A percentile compares a stretch with the other conserved stretches of the same genome.
Conservation (phyloP, 2,888 invertebrate genomes). For the Xanthostigma xanthostigma region DNA sequence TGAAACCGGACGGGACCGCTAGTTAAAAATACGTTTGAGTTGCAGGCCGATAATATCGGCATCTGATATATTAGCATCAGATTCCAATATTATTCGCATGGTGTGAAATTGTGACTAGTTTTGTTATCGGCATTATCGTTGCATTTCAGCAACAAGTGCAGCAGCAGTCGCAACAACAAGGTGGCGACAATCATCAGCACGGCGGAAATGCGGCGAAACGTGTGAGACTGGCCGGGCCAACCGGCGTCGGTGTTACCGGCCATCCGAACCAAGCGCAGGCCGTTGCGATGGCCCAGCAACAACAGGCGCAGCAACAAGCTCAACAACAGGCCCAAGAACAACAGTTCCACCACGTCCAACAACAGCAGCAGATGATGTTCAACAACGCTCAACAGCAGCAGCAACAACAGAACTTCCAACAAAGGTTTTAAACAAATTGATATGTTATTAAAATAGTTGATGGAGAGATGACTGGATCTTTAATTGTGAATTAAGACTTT, state of each 20-base stretch:
- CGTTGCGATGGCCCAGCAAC: constrained; percentile 23
- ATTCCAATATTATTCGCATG: too few species aligned
- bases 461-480: too few species aligned
- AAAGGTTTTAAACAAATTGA: constrained; percentile 37
- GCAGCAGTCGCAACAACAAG: constrained; percentile 31
- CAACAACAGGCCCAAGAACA: constrained; percentile 12
- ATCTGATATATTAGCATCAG: too few species aligned
- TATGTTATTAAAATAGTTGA: too few species aligned
- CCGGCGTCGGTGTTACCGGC: constrained; percentile 14
- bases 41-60: too few species aligned
- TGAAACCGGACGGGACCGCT: too few species aligned
- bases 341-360: constrained; percentile 28
- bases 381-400: constrained; percentile 43
- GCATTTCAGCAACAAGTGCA: constrained; percentile 11
- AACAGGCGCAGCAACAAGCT: constrained; percentile 27
- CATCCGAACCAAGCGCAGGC: constrained; percentile 14
- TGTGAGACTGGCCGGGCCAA: constrained; percentile 45
- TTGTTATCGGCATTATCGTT: too few species aligned
- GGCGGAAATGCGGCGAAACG: constrained; percentile 45
- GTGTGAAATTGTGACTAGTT: too few species aligned
- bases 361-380: constrained; percentile 58
- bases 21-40: too few species aligned
- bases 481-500: too few species aligned
- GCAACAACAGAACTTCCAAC: constrained; percentile 54
- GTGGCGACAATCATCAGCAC: constrained; percentile 38